A percentile compares a stretch with the other conserved stretches of the same genome.
Evolutionary conservation across 1,140 invertebrate species (phyloP).

Genomic region (Leptoteleia sp.): DNA sequence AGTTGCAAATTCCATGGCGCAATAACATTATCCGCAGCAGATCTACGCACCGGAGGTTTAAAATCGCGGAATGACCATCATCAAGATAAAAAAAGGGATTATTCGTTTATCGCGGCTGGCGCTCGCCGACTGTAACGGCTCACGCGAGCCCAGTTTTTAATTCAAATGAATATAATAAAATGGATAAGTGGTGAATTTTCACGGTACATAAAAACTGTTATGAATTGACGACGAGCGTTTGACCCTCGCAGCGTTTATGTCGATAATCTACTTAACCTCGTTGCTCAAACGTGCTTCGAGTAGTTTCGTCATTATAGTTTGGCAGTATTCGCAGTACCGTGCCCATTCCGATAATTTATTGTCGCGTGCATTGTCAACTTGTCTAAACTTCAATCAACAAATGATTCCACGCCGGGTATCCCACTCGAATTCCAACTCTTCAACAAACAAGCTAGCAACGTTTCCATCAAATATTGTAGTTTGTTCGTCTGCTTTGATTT

Average conservation of each 20-base stretch:
- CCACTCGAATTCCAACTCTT: constrained; percentile 43
- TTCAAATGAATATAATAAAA: constrained; percentile 53
- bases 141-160: constrained; percentile 35
- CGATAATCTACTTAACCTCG: constrained; percentile 61
- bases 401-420: constrained; percentile 19
- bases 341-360: constrained; percentile 52
- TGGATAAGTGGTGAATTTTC: constrained; percentile 49
- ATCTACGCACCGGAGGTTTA: constrained; percentile 2
- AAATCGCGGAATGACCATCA: constrained; percentile 22
- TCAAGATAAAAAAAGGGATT: constrained; percentile 28
- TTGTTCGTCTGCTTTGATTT: no score
- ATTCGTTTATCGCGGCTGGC: constrained; percentile 17
- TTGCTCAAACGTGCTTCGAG: constrained; percentile 51
- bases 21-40: constrained; percentile 27
- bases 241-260: constrained; percentile 52
- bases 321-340: constrained; percentile 37
- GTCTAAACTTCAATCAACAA: constrained; percentile 51
- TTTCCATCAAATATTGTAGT: constrained; percentile 6
- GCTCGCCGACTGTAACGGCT: constrained; percentile 25
- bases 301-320: constrained; percentile 54
- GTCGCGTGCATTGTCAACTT: constrained; percentile 46
- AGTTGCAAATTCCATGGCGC: not conserved
- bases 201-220: constrained; percentile 58
- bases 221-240: constrained; percentile 43
- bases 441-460: not conserved